Base-by-base conservation (phyloP, 2,888 invertebrate genomes). In the Mythimna ferrago region DNA sequence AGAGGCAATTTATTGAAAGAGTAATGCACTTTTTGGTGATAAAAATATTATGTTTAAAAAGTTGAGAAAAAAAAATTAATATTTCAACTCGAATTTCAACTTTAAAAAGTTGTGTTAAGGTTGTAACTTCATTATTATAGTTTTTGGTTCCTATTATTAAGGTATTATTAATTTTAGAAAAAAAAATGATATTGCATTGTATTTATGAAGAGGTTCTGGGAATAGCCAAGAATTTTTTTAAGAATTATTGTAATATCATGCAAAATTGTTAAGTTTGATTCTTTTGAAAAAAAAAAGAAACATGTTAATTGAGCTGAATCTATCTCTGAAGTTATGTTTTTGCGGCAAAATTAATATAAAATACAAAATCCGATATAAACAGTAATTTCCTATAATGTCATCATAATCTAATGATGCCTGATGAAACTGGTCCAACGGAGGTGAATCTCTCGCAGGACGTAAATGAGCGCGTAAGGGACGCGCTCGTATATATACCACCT, bases 81-180 rank as follows among this genome's bases (percentile, higher is more conserved):
- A 38, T 32, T 21, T 41, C 51, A 48, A 48, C 6, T 38, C 26
- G 9, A 32, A 26, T 19, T 64, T n/a, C 19, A 16, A 26, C 11
- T n/a, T 6, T 11, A 21, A 32, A 38, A 71, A 6, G 4, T n/a
- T 5, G 6, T 65, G 26, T 61, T 54, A 56, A 48, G 69, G 70
- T 82, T 74, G 57, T 79, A 35, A 66, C 10, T 60, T 66, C 10
- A 53, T 61, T 51, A 60, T 71, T 71, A 53, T 82, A 68, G 9
- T 41, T 75, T 75, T 80, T 35, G 83, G 83, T 81, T 81, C 80
- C 80, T 81, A 79, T 63, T 57, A n/a, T 66, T 79, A 82, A 74
- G 80, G 68, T 83, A 79, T 75, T 74, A 68, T 71, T 75, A 83
- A 58, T n/a, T 35, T 63, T 65, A 66, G 41, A 26, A 62, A 68